Percentiles rank a stretch among this genome's conserved stretches.
Conservation (phyloP, 2,797 vertebrate genomes). For the Salarias fasciatus region DNA sequence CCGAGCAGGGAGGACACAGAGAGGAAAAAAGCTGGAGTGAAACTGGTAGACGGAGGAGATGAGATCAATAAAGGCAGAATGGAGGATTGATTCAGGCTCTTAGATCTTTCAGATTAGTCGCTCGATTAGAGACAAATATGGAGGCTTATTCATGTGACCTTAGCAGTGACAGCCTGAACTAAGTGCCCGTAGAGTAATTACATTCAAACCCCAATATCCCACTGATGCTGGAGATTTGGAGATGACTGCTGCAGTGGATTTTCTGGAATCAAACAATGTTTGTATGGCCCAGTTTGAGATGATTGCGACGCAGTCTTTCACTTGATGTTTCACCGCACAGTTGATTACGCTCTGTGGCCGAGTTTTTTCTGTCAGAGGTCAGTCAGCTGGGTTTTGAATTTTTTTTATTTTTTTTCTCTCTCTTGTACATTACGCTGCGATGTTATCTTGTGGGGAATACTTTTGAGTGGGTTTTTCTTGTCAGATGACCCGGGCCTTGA, state of each 20-base stretch:
- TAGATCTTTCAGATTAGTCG: constrained; percentile 81
- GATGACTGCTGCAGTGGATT: constrained; percentile 47
- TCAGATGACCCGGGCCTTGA: constrained; percentile 8
- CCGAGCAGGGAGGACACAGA: constrained; percentile 53
- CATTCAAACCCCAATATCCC: constrained; percentile 68
- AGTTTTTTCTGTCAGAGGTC: no score
- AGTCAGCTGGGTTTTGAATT: no score
- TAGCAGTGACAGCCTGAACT: constrained; percentile 74
- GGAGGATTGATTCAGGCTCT: constrained; percentile 78
- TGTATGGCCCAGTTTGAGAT: constrained; percentile 56
- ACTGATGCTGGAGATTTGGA: constrained; percentile 66
- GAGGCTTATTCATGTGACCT: constrained; percentile 79
- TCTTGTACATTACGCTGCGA: background rate
- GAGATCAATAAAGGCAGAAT: constrained; percentile 81
- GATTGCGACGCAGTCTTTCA: constrained; percentile 10
- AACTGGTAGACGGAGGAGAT: constrained; percentile 73
- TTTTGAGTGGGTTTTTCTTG: constrained; percentile 15
- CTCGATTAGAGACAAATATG: constrained; percentile 79
- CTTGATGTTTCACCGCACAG: no score
- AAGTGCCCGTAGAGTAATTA: constrained; percentile 75
- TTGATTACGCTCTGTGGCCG: no score
- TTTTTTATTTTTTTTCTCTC: no score
- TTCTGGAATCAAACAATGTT: constrained; percentile 47
- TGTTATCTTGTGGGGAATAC: constrained; percentile 13
- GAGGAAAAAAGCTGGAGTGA: constrained; percentile 55